These are phyloP conservation scores for Rhombomys opimus DNA, from an alignment of 2,113 vertebrate genomes.

Conservation along the genomic window DNA sequence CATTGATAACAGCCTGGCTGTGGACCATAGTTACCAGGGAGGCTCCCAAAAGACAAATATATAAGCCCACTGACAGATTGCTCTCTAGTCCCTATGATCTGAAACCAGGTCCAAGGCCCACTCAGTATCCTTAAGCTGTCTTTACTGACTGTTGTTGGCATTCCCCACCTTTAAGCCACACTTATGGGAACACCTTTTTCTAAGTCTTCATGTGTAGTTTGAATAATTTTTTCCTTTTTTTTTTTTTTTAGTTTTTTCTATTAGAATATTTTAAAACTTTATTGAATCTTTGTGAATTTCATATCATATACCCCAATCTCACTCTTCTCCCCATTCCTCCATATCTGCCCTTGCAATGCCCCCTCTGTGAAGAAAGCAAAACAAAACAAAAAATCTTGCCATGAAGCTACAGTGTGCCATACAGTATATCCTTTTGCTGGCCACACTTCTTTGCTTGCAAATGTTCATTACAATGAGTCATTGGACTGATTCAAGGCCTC, in stretches of 20 bases:
- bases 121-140: not conserved
- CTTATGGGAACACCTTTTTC: not conserved
- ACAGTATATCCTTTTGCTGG: not conserved
- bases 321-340: not conserved
- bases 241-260: not conserved
- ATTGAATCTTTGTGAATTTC: not conserved
- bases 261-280: not conserved
- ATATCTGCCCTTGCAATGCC: not conserved
- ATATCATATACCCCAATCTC: not conserved
- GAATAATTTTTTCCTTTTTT: constrained; percentile 10
- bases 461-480: not conserved
- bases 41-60: not conserved
- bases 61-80: not conserved
- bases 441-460: not conserved
- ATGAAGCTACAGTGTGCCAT: not conserved
- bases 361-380: not conserved
- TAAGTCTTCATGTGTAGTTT: not conserved
- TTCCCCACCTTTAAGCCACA: constrained; percentile 5
- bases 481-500: not conserved
- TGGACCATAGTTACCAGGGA: not conserved
- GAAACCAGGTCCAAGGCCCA: not conserved
- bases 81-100: not conserved
- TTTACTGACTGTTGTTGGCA: not conserved
- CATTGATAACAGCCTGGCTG: not conserved
- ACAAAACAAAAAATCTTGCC: not conserved